Evolutionary conservation across 2,888 invertebrate species (phyloP), one percentile per base, ranked within the genome.

Genomic region (Coleophora flavipennella): DNA sequence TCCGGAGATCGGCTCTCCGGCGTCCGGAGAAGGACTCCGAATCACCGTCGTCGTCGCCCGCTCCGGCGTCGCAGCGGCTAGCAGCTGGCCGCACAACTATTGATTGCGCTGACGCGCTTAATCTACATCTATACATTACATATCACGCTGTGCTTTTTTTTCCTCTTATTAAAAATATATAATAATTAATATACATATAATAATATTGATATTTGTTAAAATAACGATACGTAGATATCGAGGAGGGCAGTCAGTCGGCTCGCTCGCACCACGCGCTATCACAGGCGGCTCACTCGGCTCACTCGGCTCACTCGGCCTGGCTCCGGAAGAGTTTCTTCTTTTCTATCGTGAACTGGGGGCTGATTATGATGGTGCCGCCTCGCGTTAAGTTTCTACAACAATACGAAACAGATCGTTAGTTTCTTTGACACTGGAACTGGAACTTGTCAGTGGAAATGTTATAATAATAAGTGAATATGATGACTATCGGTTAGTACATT

Each of bases 271-370:
- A 49, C 67, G 69, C 68, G 62, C 58, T 61, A 59, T 60, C 68
- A 62, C 67, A 62, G 57, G 55, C 60, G 46, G 53, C 66, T 78
- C 70, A 83, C 67, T 85, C 80, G 56, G 88, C 86, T n/a, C n/a
- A n/a, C n/a, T n/a, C 60, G 46, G 53, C 66, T 78, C 70, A 83
- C 67, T 85, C 80, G 56, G 88, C 86, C 67, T 88, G 89, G 62
- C 92, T 91, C 66, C 94, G 88, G 87, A 95, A 96, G 59, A 96
- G 86, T 84, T 96, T 96, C 79, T 94, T 94, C 88, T 96, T 96
- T 74, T 92, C 93, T 83, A 96, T 86, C 66, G 91, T 91, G 86
- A 94, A 96, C 69, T 92, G 92, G 59, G 92, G 91, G 85, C 94
- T 93, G 74, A 96, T 92, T 83, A 95, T 91, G 65, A 96, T 91